Percentiles rank a stretch among this genome's conserved stretches.
phyloP scores from a whole-genome alignment of 2,113 vertebrate genomes.

The Otis tarda region DNA sequence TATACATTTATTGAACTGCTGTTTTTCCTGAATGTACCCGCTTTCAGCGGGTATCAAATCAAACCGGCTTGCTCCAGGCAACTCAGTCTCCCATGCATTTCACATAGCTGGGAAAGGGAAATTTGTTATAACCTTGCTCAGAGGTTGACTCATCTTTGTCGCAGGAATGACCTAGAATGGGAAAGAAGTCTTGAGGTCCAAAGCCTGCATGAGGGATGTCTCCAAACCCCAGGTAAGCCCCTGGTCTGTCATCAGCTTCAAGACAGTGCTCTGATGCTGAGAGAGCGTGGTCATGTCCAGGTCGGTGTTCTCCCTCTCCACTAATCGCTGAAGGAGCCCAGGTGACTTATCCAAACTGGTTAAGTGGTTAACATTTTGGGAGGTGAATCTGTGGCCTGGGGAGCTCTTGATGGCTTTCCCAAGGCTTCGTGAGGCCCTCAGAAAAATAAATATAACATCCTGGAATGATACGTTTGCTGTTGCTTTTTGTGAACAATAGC shows the following conservation, averaged over 20 bases:
- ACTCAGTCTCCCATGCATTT: background rate
- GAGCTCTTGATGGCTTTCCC: background rate
- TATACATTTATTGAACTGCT: background rate
- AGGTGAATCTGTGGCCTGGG: background rate
- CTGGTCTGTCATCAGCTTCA: background rate
- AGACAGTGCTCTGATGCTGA: background rate
- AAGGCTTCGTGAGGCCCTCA: background rate
- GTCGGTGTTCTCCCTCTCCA: background rate
- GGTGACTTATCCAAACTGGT: background rate
- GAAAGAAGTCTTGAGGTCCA: background rate
- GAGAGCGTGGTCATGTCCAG: background rate
- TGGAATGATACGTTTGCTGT: too few species aligned
- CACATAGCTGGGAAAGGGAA: background rate
- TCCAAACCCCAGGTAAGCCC: background rate
- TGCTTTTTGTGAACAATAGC: background rate
- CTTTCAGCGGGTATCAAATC: background rate
- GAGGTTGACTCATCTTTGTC: background rate
- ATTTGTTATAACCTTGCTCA: background rate
- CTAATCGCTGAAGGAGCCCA: background rate
- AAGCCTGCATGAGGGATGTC: background rate
- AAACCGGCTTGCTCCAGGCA: background rate
- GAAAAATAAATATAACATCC: background rate
- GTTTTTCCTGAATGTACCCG: background rate
- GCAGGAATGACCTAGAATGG: background rate
- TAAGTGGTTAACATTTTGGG: background rate